Base-by-base conservation (phyloP, 2,888 invertebrate genomes). In the Drosophila mettleri region DNA sequence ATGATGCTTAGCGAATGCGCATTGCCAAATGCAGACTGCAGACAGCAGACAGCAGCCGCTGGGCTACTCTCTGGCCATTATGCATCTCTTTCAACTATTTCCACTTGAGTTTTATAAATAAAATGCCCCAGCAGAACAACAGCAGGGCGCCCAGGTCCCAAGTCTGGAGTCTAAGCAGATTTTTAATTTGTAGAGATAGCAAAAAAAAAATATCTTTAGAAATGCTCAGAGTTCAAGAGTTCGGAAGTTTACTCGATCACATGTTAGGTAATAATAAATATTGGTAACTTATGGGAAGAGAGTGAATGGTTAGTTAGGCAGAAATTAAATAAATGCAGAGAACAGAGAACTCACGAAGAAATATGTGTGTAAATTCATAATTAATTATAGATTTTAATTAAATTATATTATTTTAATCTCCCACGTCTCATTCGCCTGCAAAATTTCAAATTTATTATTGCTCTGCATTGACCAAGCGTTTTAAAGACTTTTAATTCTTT, bases 91-190 rank as follows among this genome's bases (percentile, higher is more conserved):
- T 61, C 48, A 66, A 57, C 63, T 59, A 61, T 39, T 48, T 55
- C 84, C 84, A 86, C 87, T 81, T 81, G 78, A 81, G 78, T 66
- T 83, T 70, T 64, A 68, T 59, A 71, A 78, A 79, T 71, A 79
- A 63, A 78, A 33, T 52, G 27, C 49, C 38, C 54, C 66, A 48
- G 41, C 38, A 48, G 36, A 36, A 24, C 46, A 46, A 55, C 80
- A 65, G 55, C 84, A 48, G 84, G 78, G 59, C 58, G 51, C 16
- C 60, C 52, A 31, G 41, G 27, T 36, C 27, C 54, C 29, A 27
- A 45, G 43, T 16, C 34, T 65, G 41, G 65, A 73, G 52, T 29
- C 55, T 59, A 55, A 64, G 65, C 80, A 59, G 65, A 80, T 69
- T 63, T 76, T 62, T 63, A 43, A 57, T 68, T 66, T 68, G 27